Base-by-base conservation (phyloP, 2,797 vertebrate species). In the Bradypodion ventrale region DNA sequence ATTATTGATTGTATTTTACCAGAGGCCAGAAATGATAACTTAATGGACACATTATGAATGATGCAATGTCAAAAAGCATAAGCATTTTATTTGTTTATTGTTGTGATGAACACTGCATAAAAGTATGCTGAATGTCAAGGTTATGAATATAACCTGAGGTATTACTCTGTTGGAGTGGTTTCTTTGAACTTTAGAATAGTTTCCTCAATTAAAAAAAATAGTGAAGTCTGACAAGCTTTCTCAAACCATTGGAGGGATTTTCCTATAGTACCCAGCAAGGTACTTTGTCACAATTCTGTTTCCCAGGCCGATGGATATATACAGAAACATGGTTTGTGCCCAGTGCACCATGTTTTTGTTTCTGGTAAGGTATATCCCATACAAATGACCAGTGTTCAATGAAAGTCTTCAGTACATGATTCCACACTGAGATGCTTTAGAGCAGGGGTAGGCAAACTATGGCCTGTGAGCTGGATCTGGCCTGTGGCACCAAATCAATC, bases 1-100 rank as follows among this genome's bases (percentile, higher is more conserved):
- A 59, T 10, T 77, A 83, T 77, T 77, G 78, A 80, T 80, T 80
- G 8, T 44, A 59, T 59, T 85, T 85, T 80, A 69, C 69, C 62
- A 35, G 40, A 44, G 37, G 78, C 62, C n/a, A 75, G 19, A 80
- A 63, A 60, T 37, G 56, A 78, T 75, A 78, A 79, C 68, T 65
- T 80, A 80, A 80, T 37, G 40, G 63, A 68, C n/a, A 75, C 5
- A 29, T 7, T 84, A n/a, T 66, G 82, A 83, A 66, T 5, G 35
- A 35, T 73, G 42, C 42, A 65, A 63, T 35, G 27, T 70, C 37
- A 85, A 85, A 75, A 15, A n/a, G 63, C 72, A 27, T 40, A 73
- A 65, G 21, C 1, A 1, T n/a, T 83, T 75, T n/a, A 49, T 56
- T 68, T 69, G 21, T 82, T 32, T 40, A n/a, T 59, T 23, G 8